Base-by-base conservation (phyloP, 2,113 vertebrate genomes). In the Cebus imitator region DNA sequence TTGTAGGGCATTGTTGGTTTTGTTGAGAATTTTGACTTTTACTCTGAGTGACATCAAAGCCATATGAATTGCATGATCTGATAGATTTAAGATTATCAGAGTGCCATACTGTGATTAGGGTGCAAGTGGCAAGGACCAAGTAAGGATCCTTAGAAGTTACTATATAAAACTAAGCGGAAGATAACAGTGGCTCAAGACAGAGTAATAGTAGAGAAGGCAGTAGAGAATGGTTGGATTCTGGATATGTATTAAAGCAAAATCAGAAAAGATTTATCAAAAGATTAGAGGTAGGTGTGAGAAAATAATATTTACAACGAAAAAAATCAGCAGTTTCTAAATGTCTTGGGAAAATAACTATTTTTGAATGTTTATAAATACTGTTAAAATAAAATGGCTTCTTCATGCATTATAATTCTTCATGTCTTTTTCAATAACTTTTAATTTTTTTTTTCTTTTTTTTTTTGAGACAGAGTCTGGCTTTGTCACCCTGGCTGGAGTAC, bases 11-110 rank as follows among this genome's bases (percentile, higher is more conserved):
- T 27, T 85, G 16, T 3, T 75, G 8, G 27, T 73, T 32, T 64
- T 55, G 30, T 21, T 32, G 21, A 78, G 43, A 95, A 86, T 37
- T 72, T 89, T n/a, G 21, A 78, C 16, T 89, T 95, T 66, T 80
- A 50, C 23, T 88, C 61, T 91, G 50, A 92, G 48, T 64, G 14
- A 66, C 45, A 80, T 88, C 30, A 70, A 94, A 88, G 30, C 8
- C 64, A 58, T 1, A 76, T 20, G 2, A 72, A 3, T 14, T 88
- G 23, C 50, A 17, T 21, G 14, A 25, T 43, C 20, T 11, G 91
- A 52, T 32, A 78, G 78, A 87, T 64, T 85, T 55, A 14, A 61
- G 64, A 84, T 66, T 20, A 11, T 76, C 55, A 23, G 57, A 30
- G 18, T 52, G 8, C 68, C 64, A 2, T 50, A 11, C 2, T 12